These are phyloP conservation scores for Lepidocyrtinus sp. DNA, from an alignment of 2,888 invertebrate species.

Conservation along the genomic window DNA sequence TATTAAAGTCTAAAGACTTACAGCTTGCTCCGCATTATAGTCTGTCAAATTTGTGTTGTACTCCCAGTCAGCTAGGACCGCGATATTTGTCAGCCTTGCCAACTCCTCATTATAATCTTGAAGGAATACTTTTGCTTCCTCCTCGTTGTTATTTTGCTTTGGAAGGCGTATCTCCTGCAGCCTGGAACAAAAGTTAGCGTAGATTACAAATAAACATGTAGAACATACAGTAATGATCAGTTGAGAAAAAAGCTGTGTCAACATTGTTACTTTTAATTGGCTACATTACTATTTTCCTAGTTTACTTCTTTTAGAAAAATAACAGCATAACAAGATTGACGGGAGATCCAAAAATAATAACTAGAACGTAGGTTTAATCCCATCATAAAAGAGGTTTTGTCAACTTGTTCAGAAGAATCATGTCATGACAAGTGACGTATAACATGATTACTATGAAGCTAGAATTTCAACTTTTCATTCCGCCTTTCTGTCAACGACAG, in stretches of 20 bases:
- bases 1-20: conserved; percentile 41
- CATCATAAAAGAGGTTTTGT: neutral
- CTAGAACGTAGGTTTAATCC: neutral
- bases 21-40: conserved; percentile 74
- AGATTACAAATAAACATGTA: neutral
- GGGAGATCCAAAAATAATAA: neutral
- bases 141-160: conserved; percentile 60
- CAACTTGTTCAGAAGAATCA: conserved; percentile 1
- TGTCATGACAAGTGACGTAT: conserved; percentile 10
- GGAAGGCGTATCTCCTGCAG: neutral
- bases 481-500: neutral
- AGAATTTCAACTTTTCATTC: conserved; percentile 11
- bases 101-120: conserved; percentile 70
- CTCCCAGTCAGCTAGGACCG: conserved; percentile 80
- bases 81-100: conserved; percentile 77
- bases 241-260: conserved; percentile 1
- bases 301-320: neutral
- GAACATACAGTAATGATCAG: neutral
- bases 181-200: neutral
- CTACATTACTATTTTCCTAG: neutral
- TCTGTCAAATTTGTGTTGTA: conserved; percentile 85
- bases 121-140: conserved; percentile 68
- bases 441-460: conserved; percentile 7
- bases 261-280: neutral
- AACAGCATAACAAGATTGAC: neutral